A percentile compares a stretch with the other conserved stretches of the same genome.
Conservation (phyloP, 1,140 invertebrate species). For the Drosophila dunni region DNA sequence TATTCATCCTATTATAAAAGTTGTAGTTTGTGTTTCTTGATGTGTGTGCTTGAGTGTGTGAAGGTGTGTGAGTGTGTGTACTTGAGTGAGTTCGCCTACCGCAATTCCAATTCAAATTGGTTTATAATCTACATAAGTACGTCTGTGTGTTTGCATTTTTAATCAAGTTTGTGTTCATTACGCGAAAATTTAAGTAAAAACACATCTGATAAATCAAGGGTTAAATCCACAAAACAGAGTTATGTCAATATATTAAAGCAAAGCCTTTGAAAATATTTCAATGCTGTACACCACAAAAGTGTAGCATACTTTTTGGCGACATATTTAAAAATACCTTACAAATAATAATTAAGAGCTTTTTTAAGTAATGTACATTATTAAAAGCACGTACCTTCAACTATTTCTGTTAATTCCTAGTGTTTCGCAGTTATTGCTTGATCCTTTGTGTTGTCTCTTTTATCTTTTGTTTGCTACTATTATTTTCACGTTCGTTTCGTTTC, state of each 20-base stretch:
- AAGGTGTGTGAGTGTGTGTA: no score
- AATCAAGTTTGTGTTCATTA: neutral
- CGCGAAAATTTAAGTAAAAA: neutral
- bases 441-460: slow-evolving; percentile 11
- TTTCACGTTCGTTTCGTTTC: slow-evolving; percentile 24
- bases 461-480: neutral
- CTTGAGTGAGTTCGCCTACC: slow-evolving; percentile 18
- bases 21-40: slow-evolving; percentile 34
- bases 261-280: neutral
- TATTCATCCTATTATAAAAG: slow-evolving; percentile 53
- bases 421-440: slow-evolving; percentile 10
- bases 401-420: slow-evolving; percentile 14
- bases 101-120: slow-evolving; percentile 55
- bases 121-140: slow-evolving; percentile 63
- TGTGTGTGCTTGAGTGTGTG: neutral
- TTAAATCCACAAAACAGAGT: neutral
- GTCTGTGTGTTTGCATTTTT: slow-evolving; percentile 3
- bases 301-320: neutral
- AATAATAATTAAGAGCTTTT: no score
- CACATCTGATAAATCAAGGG: neutral
- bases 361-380: neutral
- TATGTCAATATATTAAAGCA: no score
- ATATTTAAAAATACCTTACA: no score
- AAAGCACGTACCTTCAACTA: neutral
- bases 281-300: neutral